Evolutionary conservation across 1,140 invertebrate genomes (phyloP).

Genomic region (Trinorchestia longiramus): DNA sequence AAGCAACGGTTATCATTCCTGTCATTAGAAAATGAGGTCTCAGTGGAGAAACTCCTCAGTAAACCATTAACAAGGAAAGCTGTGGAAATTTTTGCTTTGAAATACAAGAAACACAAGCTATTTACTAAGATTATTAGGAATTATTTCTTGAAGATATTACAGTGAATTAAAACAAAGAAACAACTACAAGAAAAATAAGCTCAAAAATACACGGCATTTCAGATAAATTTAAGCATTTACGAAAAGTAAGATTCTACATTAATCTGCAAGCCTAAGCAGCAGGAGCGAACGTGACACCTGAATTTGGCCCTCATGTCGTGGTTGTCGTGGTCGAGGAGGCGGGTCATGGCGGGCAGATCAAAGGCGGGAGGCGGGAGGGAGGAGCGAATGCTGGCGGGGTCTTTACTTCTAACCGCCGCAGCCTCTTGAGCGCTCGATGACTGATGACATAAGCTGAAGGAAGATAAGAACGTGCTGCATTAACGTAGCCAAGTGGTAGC

Average conservation of each 20-base stretch:
- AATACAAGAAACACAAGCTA: too few species aligned
- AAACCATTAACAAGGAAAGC: too few species aligned
- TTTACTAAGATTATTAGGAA: too few species aligned
- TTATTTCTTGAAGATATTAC: too few species aligned
- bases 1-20: too few species aligned
- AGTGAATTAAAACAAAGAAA: too few species aligned
- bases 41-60: too few species aligned
- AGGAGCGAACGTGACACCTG: conserved; percentile 49
- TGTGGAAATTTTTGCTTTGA: too few species aligned
- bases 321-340: conserved; percentile 70
- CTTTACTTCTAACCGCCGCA: neutral
- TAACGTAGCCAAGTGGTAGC: too few species aligned
- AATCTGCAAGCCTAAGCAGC: neutral
- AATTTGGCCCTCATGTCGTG: conserved; percentile 69
- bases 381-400: conserved; percentile 5
- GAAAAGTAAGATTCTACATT: neutral
- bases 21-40: too few species aligned
- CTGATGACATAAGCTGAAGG: neutral
- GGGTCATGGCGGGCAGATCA: conserved; percentile 65
- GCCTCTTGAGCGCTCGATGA: neutral
- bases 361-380: conserved; percentile 58
- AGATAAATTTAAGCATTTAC: neutral
- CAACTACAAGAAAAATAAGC: too few species aligned
- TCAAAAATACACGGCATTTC: too few species aligned
- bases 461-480: neutral